phyloP scores from a whole-genome alignment of 1,140 invertebrate genomes.

The Aplysia californica region DNA sequence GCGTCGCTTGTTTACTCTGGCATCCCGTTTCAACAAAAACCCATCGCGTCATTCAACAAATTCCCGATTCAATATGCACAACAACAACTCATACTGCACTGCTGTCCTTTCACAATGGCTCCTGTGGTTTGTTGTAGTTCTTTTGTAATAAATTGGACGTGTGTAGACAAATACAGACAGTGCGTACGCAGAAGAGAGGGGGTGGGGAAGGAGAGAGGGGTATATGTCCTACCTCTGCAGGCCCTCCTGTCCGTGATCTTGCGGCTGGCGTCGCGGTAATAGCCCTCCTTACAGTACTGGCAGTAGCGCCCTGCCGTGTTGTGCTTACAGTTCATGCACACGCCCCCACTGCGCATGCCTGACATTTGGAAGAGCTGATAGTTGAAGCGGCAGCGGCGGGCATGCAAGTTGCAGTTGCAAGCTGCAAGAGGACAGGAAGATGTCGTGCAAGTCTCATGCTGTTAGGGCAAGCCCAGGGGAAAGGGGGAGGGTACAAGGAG shows the following conservation, averaged over 20 bases:
- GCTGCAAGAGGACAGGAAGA: slow-evolving; percentile 73
- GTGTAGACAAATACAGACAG: too few species aligned
- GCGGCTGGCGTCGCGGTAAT: slow-evolving; percentile 92
- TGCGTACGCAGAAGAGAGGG: too few species aligned
- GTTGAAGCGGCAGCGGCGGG: slow-evolving; percentile 96
- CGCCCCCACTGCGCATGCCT: slow-evolving; percentile 92
- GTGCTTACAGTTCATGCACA: slow-evolving; percentile 96
- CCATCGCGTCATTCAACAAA: too few species aligned
- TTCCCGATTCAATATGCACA: too few species aligned
- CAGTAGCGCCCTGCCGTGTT: slow-evolving; percentile 97
- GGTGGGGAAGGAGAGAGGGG: too few species aligned
- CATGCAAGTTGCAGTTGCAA: slow-evolving; percentile 98
- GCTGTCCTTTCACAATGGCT: too few species aligned
- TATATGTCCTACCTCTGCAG: slow-evolving; percentile 95
- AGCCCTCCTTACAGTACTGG: slow-evolving; percentile 97
- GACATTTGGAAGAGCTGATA: slow-evolving; percentile 98
- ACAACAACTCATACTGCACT: too few species aligned
- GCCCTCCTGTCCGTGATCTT: slow-evolving; percentile 95
- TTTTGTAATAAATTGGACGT: too few species aligned
- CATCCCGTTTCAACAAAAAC: too few species aligned
- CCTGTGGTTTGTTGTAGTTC: too few species aligned
- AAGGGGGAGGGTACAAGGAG: too few species aligned
- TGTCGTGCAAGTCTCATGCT: slow-evolving; percentile 28
- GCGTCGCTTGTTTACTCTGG: too few species aligned
- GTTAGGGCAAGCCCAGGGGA: not conserved